Conservation (phyloP, 2,888 invertebrate species). For the Lymantria dispar region DNA sequence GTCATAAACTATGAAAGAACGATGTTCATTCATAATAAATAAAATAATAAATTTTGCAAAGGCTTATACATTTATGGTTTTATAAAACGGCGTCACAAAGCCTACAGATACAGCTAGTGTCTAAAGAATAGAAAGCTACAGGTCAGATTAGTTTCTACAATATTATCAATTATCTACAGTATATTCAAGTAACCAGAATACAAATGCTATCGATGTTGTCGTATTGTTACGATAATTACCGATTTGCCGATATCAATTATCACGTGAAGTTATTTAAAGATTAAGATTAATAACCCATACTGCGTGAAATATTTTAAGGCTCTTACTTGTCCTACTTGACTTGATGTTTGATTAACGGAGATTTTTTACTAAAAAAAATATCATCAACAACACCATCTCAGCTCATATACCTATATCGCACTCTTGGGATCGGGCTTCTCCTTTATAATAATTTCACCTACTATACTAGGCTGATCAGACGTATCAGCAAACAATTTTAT, state of each 20-base stretch:
- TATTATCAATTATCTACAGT: slow-evolving; percentile 59
- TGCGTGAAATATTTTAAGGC: slow-evolving; percentile 34
- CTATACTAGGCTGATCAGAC: no score
- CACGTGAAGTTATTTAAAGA: slow-evolving; percentile 39
- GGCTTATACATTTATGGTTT: not conserved
- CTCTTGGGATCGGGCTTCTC: no score
- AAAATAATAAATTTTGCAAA: not conserved
- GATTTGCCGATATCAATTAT: slow-evolving; percentile 48
- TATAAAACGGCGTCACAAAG: slow-evolving; percentile 2
- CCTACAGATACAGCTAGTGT: slow-evolving; percentile 9
- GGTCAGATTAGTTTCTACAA: slow-evolving; percentile 39
- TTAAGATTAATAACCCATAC: slow-evolving; percentile 35
- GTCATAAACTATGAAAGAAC: no score
- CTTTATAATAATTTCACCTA: no score
- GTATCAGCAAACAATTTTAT: no score
- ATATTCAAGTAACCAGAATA: slow-evolving; percentile 43
- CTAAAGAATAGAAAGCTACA: slow-evolving; percentile 47
- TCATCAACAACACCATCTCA: no score
- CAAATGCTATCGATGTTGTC: slow-evolving; percentile 43
- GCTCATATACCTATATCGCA: no score
- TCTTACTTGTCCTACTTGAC: slow-evolving; percentile 34
- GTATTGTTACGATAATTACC: slow-evolving; percentile 47
- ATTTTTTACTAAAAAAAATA: not conserved
- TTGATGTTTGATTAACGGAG: slow-evolving; percentile 8
- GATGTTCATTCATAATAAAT: no score